Base-by-base conservation (phyloP, 2,888 invertebrate genomes). In the Ochropacha duplaris region DNA sequence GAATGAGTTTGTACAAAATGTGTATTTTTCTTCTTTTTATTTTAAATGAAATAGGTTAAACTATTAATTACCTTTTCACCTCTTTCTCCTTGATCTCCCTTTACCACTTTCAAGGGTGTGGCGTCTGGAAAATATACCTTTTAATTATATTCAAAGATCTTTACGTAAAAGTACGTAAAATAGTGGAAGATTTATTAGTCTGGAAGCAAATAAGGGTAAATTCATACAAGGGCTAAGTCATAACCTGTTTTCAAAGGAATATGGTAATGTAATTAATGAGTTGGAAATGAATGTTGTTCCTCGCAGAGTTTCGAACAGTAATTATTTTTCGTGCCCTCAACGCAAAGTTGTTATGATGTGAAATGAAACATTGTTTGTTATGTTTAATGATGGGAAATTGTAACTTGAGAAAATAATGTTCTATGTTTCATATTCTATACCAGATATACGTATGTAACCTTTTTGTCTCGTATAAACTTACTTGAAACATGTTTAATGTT, bases 11-110 rank as follows among this genome's bases (percentile, higher is more conserved):
- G 31, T 54, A 49, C 39, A 50, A n/a, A n/a, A n/a, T n/a, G n/a
- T n/a, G n/a, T n/a, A n/a, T n/a, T n/a, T n/a, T n/a, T n/a, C n/a
- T n/a, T n/a, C n/a, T n/a, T n/a, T n/a, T n/a, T n/a, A n/a, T n/a
- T 51, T 56, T 50, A 56, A 49, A 59, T 49, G 16, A 52, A 56
- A 50, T 49, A 44, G n/a, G n/a, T n/a, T n/a, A n/a, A n/a, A n/a
- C n/a, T 50, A 64, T 69, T 81, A 79, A 80, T 85, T 88, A 92
- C 92, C 90, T 92, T 92, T 68, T 90, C 91, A 55, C 91, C 92
- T 60, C 74, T 68, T 28, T 83, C 86, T 14, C 88, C 87, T 14
- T 59, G 68, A 16, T 89, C 89, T 49, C 87, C 88, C 72, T 84
- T 90, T 50, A 69, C 71, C 36, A 74, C 81, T 65, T 81, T 86